Base-by-base conservation (phyloP, 2,888 invertebrate species). In the Drosophila melanosoma region DNA sequence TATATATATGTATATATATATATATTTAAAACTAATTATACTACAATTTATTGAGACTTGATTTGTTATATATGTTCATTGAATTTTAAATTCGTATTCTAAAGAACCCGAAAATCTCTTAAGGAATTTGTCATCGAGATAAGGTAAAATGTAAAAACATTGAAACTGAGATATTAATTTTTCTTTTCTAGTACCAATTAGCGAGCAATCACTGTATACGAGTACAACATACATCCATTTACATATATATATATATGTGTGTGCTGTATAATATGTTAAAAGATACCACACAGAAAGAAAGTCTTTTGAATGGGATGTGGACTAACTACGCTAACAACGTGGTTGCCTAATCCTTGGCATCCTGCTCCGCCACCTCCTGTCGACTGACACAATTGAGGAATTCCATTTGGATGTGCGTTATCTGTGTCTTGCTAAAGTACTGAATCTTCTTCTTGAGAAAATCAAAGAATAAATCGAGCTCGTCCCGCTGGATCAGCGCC, bases 371-470 rank as follows among this genome's bases (percentile, higher is more conserved):
- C 23, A 87, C 85, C 71, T 92, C 92, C 67, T 89, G 91, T 26
- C 86, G 83, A 45, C 92, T 78, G 36, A 92, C 92, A 40, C 91
- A 90, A 70, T 92, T 92, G 5, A 92, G 75, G 71, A 92, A 92
- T 65, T 92, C 93, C 66, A 92, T 90, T 69, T 92, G 92, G 61
- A 92, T 92, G 35, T 89, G 86, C 38, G 93, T 92, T 3, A 92
- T 91, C 61, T 92, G 92, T 15, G 90, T 87, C 26, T 90, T 84
- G 20, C 91, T 85, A 51, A 92, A 90, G 40, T 84, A 90, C 78
- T 92, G 91, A 60, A 92, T 92, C 76, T 92, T 92, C 71, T 90
- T 91, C 63, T 92, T 92, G 7, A 92, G 81, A 54, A 92, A 92
- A 38, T 92, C 90, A 56, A 92, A 92, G 57, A 92, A 92, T 63